Base-by-base conservation (phyloP, 2,113 vertebrate species). In the Eretmochelys imbricata region DNA sequence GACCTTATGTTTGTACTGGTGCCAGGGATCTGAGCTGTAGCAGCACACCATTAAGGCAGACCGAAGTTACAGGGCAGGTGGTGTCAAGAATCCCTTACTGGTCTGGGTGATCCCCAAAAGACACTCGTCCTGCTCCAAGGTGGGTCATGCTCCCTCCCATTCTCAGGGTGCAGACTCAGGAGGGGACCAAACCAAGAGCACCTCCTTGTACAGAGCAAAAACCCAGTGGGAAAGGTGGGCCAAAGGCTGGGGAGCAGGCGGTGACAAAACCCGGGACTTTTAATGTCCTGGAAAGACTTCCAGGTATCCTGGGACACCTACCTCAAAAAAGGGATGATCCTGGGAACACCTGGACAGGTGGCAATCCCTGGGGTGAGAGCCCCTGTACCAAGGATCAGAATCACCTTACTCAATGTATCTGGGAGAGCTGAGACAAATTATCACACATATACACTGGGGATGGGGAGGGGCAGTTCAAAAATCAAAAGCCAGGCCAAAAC, bases 41-140 rank as follows among this genome's bases (percentile, higher is more conserved):
- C 31, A 65, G 62, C 31, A 65, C 31, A n/a, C 31, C 31, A 17
- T 65, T 65, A 65, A 65, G 31, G 31, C 62, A 35, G 31, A 65
- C 14, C 5, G 14, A 65, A 35, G 31, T 65, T 65, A 35, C 31
- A 35, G 11, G 11, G 29, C 57, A 62, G 31, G 31, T 65, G 62
- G 16, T 35, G 31, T n/a, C 31, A 65, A 55, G 11, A 65, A 35
- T 65, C 7, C 7, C 7, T 35, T 65, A 65, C 17, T 69, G 62
- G 35, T 69, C 17, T n/a, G 17, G 6, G 59, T 62, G 59, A 62
- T 62, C 12, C 83, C 92, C 95, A 94, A 93, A 96, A 96, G 78
- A 92, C 95, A 87, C 87, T 46, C 55, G 84, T 89, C 85, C 72
- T 84, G 81, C 91, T 93, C 83, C 82, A 3, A 4, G 93, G 82